Evolutionary conservation across 2,888 invertebrate species (phyloP), one percentile per base, ranked within the genome.

Genomic region (Eilema griseolum): DNA sequence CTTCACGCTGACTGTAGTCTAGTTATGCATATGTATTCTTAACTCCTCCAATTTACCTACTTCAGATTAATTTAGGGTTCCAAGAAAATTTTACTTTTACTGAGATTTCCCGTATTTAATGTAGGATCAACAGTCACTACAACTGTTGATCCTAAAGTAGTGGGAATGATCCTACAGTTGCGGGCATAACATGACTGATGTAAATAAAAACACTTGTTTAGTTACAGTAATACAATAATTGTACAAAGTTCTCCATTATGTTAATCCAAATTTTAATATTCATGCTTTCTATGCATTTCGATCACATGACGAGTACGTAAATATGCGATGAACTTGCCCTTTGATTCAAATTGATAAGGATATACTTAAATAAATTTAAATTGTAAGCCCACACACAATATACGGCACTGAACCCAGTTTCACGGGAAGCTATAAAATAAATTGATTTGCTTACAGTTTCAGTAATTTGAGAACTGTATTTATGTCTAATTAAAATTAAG

Each of bases 311-410:
- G 56, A 66, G 61, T 71, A 76, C 61, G 23, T 71, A 71, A 73
- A 67, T n/a, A 33, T 69, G 59, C 67, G 70, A 66, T 70, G 60
- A 72, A 70, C 68, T 68, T 74, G 56, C 20, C 46, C 72, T 33
- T 71, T 72, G 70, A 74, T 69, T 74, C 64, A 71, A 81, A 79
- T 75, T 37, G 65, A 52, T 69, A 66, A 67, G 65, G 63, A 70
- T 78, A 68, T 62, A n/a, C n/a, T n/a, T n/a, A 70, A 73, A 69
- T 52, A 52, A 52, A 52, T 52, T 52, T 52, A 52, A 52, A 52
- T 52, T 52, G n/a, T n/a, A 31, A 26, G 65, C 65, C 71, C 76
- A 37, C 46, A 16, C 8, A 46, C 5, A 46, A 46, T 20, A 52
- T 52, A 52, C 52, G 8, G n/a, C n/a, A 52, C 52, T 52, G 52